Base-by-base conservation (phyloP, 2,888 invertebrate genomes). In the Harpagoxenus sublaevis region DNA sequence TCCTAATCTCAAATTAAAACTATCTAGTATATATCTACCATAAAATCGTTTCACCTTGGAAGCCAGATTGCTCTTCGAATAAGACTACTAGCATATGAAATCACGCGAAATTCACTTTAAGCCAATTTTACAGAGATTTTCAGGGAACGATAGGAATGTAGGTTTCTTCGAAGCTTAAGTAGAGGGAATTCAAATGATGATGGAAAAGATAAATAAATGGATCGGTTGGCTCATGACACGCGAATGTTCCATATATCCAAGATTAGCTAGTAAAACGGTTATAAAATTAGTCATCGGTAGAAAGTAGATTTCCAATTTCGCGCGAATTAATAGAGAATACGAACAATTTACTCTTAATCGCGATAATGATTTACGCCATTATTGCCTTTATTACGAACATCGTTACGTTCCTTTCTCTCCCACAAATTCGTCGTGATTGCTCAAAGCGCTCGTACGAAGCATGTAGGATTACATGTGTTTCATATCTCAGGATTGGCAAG, bases 31-130 rank as follows among this genome's bases (percentile, higher is more conserved):
- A 45, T 9, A 18, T 60, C 35, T 74, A 48, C 35, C 35, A 23
- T 66, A 60, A 81, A 73, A 83, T 53, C 62, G 55, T 31, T 84
- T 63, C 77, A 66, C 84, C 84, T 89, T 87, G 84, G 53, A 65
- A 71, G 57, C 6, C 10, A 42, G 10, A 57, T 35, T 55, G 74
- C 10, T 85, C 83, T 60, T 45, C 3, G 15, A 15, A 48, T 55
- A n/a, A 75, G 82, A 48, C 28, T 35, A 35, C 62, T 28, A 12
- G 65, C 78, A 55, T 73, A 55, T 53, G 68, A 65, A 66, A 84
- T 84, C 78, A 65, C 55, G 60, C 68, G 55, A 48, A 35, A 66
- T 79, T 57, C 60, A 70, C 63, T 83, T 68, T 42, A 79, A 86
- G 55, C 68, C 81, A 82, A 89, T 86, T 86, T 75, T 10, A 39